Evolutionary conservation across 2,797 vertebrate species (phyloP).

Genomic region (Danio kyathit): DNA sequence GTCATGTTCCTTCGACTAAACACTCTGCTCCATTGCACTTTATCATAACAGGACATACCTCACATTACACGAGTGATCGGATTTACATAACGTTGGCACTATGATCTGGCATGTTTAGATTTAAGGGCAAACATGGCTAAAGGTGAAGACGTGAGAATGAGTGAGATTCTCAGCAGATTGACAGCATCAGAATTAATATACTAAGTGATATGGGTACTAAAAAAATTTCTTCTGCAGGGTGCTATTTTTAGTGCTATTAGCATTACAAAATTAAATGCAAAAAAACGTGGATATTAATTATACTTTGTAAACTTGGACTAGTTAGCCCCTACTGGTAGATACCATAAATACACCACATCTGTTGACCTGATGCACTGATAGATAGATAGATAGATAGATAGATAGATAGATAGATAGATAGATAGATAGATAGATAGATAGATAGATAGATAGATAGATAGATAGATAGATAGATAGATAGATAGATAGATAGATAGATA

Average conservation of each 20-base stretch:
- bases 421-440: too few relatives aligned
- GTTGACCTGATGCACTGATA: too few relatives aligned
- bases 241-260: not conserved
- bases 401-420: too few relatives aligned
- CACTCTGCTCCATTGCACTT: not conserved
- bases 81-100: not conserved
- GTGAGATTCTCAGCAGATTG: not conserved
- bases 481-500: too few relatives aligned
- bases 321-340: constrained; percentile 18
- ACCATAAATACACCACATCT: not conserved
- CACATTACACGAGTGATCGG: not conserved
- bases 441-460: too few relatives aligned
- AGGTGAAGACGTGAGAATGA: not conserved
- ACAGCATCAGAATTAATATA: not conserved
- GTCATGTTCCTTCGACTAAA: constrained; percentile 15
- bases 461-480: too few relatives aligned
- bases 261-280: too few relatives aligned
- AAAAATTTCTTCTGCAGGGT: too few relatives aligned
- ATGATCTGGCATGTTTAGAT: not conserved
- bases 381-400: too few relatives aligned
- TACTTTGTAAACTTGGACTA: not conserved
- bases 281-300: not conserved
- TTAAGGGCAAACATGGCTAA: not conserved
- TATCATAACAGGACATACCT: constrained; percentile 13
- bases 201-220: not conserved